Conservation (phyloP, 2,113 vertebrate genomes). For the Gymnorhina tibicen region DNA sequence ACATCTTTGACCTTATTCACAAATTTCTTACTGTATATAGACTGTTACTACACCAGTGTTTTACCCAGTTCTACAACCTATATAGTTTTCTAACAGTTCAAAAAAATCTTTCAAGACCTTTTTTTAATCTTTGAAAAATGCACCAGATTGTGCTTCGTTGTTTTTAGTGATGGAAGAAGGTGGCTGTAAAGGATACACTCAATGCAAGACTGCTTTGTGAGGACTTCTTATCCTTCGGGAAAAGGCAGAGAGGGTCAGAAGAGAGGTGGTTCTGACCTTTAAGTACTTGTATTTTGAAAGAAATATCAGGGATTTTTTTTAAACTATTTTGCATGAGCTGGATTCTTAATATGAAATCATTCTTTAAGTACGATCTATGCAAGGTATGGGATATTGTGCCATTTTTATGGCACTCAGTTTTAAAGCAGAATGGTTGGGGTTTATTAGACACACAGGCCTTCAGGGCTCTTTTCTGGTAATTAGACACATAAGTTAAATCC, state of each 20-base stretch:
- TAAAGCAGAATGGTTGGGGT: neutral
- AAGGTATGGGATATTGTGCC: neutral
- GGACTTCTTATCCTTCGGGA: neutral
- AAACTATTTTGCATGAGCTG: neutral
- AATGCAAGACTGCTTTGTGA: neutral
- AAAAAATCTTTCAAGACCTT: neutral
- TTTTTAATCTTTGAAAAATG: neutral
- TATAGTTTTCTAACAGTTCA: neutral
- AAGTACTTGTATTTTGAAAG: neutral
- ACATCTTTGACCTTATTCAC: neutral
- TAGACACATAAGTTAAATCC: slow-evolving; percentile 1
- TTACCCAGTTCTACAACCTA: neutral
- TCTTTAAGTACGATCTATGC: neutral
- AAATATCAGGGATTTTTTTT: neutral
- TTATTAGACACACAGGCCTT: slow-evolving; percentile 1
- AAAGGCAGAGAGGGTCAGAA: neutral
- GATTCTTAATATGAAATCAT: neutral
- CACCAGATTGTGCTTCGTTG: accelerated
- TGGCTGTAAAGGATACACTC: neutral
- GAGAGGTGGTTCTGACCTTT: neutral
- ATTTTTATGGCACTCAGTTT: neutral
- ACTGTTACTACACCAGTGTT: neutral
- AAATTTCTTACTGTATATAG: neutral
- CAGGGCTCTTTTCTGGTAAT: slow-evolving; percentile 22
- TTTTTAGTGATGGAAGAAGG: neutral